Percentiles rank a stretch among this genome's conserved stretches.
phyloP scores from a whole-genome alignment of 1,140 invertebrate species.

The Chlorops oryzae region DNA sequence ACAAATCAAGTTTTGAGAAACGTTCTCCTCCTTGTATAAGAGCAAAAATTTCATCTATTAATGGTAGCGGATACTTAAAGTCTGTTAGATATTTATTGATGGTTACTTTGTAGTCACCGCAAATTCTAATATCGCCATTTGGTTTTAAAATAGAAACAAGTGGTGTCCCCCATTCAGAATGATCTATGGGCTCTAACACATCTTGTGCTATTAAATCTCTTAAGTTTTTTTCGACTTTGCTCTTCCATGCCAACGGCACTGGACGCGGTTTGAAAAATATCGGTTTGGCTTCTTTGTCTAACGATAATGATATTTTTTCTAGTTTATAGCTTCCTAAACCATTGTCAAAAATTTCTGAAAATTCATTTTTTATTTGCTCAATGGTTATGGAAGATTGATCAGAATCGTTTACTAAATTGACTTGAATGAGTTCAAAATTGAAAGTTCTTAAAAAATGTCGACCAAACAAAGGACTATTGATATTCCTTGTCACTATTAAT shows the following conservation, averaged over 20 bases:
- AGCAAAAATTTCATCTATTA: conserved; percentile 35
- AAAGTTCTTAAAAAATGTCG: conserved; percentile 7
- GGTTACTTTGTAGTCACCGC: conserved; percentile 47
- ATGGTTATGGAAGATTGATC: background rate
- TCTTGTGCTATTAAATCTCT: conserved; percentile 17
- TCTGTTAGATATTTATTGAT: conserved; percentile 40
- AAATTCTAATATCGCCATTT: conserved; percentile 26
- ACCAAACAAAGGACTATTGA: conserved; percentile 7
- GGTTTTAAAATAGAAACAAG: conserved; percentile 25
- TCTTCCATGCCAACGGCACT: conserved; percentile 23
- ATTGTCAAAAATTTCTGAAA: conserved; percentile 4
- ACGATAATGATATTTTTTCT: conserved; percentile 3
- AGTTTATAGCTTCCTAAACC: conserved; percentile 6
- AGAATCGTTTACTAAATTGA: conserved; percentile 12
- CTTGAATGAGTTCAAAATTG: conserved; percentile 12
- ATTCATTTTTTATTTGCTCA: conserved; percentile 12
- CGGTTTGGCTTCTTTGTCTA: conserved; percentile 23
- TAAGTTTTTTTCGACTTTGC: conserved; percentile 20
- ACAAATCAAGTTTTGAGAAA: conserved; percentile 43
- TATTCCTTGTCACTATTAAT: conserved; percentile 4
- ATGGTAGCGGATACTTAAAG: conserved; percentile 33
- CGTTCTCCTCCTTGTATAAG: conserved; percentile 22
- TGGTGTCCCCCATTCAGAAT: conserved; percentile 26
- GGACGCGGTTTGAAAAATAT: conserved; percentile 28
- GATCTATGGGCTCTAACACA: conserved; percentile 14